Percentiles rank a stretch among this genome's conserved stretches.
Evolutionary conservation across 2,113 vertebrate genomes (phyloP).

Genomic region (Petaurus breviceps): DNA sequence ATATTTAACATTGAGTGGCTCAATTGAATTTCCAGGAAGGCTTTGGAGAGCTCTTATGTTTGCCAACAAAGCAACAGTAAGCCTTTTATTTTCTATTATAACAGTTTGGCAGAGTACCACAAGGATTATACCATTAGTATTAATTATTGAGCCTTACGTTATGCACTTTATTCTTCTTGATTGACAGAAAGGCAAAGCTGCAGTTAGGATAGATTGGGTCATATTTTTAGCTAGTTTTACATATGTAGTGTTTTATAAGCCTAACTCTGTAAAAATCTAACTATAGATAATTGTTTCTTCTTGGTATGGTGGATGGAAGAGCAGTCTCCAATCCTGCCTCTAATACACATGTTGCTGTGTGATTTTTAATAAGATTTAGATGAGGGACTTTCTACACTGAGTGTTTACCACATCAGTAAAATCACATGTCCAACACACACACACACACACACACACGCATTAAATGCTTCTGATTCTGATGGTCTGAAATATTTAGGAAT

Average conservation of each 20-base stretch:
- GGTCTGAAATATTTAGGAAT: background rate
- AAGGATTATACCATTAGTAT: conserved; percentile 25
- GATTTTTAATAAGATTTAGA: background rate
- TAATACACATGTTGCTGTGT: background rate
- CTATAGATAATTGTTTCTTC: background rate
- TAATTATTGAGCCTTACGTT: conserved; percentile 12
- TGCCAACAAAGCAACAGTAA: conserved; percentile 9
- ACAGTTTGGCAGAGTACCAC: background rate
- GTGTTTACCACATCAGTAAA: background rate
- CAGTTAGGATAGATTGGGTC: background rate
- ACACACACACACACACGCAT: background rate
- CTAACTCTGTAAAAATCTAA: conserved; percentile 2
- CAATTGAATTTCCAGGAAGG: background rate
- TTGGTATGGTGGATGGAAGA: background rate
- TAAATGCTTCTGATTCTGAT: background rate
- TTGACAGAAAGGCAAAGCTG: background rate
- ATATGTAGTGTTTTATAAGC: conserved; percentile 8
- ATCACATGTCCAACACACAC: background rate
- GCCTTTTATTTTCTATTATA: conserved; percentile 8
- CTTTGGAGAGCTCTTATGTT: background rate
- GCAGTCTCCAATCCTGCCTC: background rate
- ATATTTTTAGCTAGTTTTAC: conserved; percentile 17
- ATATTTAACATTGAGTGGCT: background rate
- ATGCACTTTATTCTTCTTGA: conserved; percentile 4
- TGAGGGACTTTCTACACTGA: background rate